These are phyloP conservation scores for Temnothorax unifasciatus DNA, from an alignment of 2,888 invertebrate species.

Conservation along the genomic window DNA sequence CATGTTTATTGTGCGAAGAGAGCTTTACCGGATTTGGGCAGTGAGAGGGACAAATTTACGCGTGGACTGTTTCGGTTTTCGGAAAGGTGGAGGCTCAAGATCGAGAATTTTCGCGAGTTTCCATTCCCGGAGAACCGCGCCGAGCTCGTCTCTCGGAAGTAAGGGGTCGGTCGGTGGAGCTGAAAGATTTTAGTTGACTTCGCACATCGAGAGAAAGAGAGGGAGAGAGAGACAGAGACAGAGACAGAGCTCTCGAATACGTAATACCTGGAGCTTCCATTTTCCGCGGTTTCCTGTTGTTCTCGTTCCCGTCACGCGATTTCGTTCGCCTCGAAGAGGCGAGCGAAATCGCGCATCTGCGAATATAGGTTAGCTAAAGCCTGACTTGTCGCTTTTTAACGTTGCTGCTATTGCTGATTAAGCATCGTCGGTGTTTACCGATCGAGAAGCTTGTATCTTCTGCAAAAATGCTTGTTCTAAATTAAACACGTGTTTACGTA, in stretches of 20 bases:
- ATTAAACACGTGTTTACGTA: neutral
- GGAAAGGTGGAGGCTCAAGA: neutral
- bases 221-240: neutral
- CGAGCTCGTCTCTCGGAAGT: neutral
- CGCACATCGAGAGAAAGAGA: too few species aligned
- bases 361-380: constrained; percentile 36
- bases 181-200: neutral
- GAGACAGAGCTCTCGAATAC: neutral
- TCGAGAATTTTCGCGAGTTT: neutral
- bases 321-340: neutral
- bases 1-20: neutral
- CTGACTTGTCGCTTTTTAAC: neutral
- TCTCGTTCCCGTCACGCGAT: neutral
- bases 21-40: neutral
- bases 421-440: constrained; percentile 37
- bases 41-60: neutral
- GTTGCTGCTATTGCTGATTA: neutral
- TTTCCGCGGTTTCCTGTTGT: neutral
- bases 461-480: neutral
- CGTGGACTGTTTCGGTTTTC: neutral
- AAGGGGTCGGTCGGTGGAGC: neutral
- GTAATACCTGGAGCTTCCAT: neutral
- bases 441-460: neutral
- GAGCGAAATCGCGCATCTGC: neutral
- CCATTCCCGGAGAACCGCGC: too few species aligned